Percentiles rank a stretch among this genome's conserved stretches.
Conservation (phyloP, 1,140 invertebrate species). For the Agraylea sexmaculata region DNA sequence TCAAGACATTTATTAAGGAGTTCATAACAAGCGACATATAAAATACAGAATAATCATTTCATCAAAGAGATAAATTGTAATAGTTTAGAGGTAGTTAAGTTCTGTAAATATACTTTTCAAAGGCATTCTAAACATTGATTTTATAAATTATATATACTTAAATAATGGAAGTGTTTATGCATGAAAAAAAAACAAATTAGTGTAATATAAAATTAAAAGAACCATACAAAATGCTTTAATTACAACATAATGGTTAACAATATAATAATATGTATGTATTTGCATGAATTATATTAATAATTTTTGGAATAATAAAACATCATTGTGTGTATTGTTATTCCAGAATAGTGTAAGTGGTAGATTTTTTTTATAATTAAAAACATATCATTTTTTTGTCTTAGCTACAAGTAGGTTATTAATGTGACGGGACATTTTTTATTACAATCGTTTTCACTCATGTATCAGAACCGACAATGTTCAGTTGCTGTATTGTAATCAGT, state of each 20-base stretch:
- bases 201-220: background rate
- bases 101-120: background rate
- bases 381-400: background rate
- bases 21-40: too few relatives aligned
- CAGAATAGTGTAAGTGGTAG: too few relatives aligned
- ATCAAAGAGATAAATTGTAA: background rate
- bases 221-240: background rate
- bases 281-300: background rate
- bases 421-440: background rate
- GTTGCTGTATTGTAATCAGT: too few relatives aligned
- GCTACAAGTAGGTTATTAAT: background rate
- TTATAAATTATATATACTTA: background rate
- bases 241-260: background rate
- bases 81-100: background rate
- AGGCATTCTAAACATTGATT: background rate
- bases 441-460: too few relatives aligned
- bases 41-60: background rate
- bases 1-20: background rate
- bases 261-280: background rate
- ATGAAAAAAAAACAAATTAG: background rate
- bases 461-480: too few relatives aligned
- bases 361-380: too few relatives aligned
- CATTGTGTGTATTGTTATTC: background rate
- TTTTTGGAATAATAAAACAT: background rate
- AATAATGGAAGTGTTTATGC: background rate